These are phyloP conservation scores for Meteorus colon DNA, from an alignment of 2,888 invertebrate species.

Conservation along the genomic window DNA sequence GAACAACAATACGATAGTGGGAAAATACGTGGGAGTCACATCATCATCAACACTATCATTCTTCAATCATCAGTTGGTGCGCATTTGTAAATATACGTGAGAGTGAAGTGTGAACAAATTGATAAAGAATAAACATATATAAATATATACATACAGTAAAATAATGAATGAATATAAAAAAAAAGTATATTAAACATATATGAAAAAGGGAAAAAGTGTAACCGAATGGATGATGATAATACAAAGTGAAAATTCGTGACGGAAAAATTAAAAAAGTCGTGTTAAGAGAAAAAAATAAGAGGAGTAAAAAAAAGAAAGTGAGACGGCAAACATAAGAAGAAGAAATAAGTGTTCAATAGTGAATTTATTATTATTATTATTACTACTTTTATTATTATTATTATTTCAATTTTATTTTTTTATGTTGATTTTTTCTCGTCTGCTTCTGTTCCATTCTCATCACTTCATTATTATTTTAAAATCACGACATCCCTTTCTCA, in stretches of 20 bases:
- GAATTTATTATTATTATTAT: background rate
- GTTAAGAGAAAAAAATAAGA: background rate
- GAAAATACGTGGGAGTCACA: conserved; percentile 29
- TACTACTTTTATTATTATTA: background rate
- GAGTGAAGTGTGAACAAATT: conserved; percentile 45
- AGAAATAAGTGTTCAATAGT: conserved; percentile 26
- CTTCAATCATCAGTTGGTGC: conserved; percentile 45
- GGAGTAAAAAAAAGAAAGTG: conserved; percentile 25
- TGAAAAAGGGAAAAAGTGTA: conserved; percentile 30
- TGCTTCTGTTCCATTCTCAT: background rate
- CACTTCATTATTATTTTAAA: background rate
- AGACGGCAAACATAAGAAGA: conserved; percentile 19
- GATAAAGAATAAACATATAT: conserved; percentile 32
- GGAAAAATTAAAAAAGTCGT: background rate
- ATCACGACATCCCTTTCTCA: background rate
- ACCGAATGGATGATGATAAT: conserved; percentile 41
- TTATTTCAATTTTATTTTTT: background rate
- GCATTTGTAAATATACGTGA: conserved; percentile 49
- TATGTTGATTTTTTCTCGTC: background rate
- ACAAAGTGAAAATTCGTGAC: conserved; percentile 22
- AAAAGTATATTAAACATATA: conserved; percentile 14
- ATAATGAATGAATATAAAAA: conserved; percentile 38
- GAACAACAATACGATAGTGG: conserved; percentile 35
- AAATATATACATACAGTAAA: conserved; percentile 12
- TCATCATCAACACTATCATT: conserved; percentile 28